A percentile compares a stretch with the other conserved stretches of the same genome.
These are phyloP conservation scores for Agrochola litura DNA, from an alignment of 2,888 invertebrate genomes.

Conservation along the genomic window DNA sequence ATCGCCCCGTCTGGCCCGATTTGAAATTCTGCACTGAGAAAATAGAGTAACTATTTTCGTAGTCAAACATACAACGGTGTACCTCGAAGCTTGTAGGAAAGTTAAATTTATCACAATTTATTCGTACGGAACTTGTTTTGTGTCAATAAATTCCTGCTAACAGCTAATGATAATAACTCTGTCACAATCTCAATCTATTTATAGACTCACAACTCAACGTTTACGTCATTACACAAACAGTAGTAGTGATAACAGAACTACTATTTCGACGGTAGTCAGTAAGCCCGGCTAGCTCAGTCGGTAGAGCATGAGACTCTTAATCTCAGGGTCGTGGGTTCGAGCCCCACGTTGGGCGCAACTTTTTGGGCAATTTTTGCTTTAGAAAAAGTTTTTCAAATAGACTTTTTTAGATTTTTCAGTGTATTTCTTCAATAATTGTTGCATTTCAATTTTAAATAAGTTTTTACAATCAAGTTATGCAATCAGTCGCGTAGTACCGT, in stretches of 20 bases:
- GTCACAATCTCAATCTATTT: slow-evolving; percentile 35
- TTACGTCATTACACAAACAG: slow-evolving; percentile 35
- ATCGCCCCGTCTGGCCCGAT: slow-evolving; percentile 74
- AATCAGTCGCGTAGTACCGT: slow-evolving; percentile 77
- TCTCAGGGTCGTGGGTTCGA: slow-evolving; percentile 92
- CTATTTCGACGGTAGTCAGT: background rate
- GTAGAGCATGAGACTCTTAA: slow-evolving; percentile 92
- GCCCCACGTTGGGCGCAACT: slow-evolving; percentile 91
- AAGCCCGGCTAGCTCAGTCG: slow-evolving; percentile 91
- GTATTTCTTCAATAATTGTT: background rate
- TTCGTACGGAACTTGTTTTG: slow-evolving; percentile 27
- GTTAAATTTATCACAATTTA: slow-evolving; percentile 38
- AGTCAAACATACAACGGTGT: slow-evolving; percentile 55
- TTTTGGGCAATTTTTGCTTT: slow-evolving; percentile 57
- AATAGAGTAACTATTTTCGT: slow-evolving; percentile 68
- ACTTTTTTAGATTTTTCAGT: background rate
- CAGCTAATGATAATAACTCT: slow-evolving; percentile 31
- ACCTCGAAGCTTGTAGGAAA: slow-evolving; percentile 38
- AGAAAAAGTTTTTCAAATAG: background rate
- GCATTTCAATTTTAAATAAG: slow-evolving; percentile 9
- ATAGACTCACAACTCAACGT: slow-evolving; percentile 17
- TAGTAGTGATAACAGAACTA: slow-evolving; percentile 23
- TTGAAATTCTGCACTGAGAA: slow-evolving; percentile 72
- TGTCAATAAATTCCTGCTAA: slow-evolving; percentile 38
- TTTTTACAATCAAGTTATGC: slow-evolving; percentile 73